Percentiles rank a stretch among this genome's conserved stretches.
Evolutionary conservation across 2,797 vertebrate species (phyloP).

Genomic region (Perodicticus potto): DNA sequence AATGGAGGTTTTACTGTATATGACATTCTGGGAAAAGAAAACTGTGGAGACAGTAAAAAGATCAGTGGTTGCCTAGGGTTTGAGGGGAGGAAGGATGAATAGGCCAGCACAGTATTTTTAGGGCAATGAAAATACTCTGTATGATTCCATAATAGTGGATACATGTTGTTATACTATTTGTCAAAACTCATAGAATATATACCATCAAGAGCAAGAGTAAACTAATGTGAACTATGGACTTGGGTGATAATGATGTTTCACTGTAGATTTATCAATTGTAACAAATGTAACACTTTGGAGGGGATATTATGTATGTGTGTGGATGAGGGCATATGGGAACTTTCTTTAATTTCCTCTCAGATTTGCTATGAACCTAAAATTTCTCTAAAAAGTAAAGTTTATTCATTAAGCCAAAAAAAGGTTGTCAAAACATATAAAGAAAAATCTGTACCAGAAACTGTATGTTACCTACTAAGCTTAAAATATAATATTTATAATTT

Average conservation of each 20-base stretch:
- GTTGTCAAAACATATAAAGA: background rate
- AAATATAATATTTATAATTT: background rate
- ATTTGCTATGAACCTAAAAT: slow-evolving; percentile 57
- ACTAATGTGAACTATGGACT: background rate
- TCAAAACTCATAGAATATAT: background rate
- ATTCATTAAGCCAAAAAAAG: background rate
- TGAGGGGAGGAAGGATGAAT: background rate
- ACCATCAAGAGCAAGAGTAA: background rate
- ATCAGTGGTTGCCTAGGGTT: background rate
- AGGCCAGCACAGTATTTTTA: background rate
- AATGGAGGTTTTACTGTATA: too few relatives aligned
- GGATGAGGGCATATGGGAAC: background rate
- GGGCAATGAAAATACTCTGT: background rate
- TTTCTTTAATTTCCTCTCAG: background rate
- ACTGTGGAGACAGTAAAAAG: background rate
- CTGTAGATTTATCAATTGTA: background rate
- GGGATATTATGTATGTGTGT: background rate
- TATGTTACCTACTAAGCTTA: background rate
- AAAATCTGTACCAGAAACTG: background rate
- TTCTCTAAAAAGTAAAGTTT: background rate
- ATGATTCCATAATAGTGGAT: background rate
- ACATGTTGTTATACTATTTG: background rate
- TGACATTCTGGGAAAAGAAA: background rate
- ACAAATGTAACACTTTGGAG: background rate
- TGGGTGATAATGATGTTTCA: background rate